These are phyloP conservation scores for Danio tinwini DNA, from an alignment of 2,797 vertebrate genomes.

Conservation along the genomic window DNA sequence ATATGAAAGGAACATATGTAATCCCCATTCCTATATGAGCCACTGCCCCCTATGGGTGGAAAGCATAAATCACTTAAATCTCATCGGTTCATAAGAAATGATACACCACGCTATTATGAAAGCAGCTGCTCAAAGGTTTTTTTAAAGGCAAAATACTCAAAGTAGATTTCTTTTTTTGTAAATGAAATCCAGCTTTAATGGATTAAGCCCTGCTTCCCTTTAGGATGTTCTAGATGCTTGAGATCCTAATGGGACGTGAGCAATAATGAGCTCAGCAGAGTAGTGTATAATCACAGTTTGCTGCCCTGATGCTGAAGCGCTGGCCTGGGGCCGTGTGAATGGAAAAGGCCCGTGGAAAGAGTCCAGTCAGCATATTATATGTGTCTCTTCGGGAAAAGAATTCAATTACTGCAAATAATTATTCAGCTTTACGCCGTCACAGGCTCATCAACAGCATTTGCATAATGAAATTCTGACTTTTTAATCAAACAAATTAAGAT, in stretches of 20 bases:
- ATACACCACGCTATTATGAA: conserved; percentile 31
- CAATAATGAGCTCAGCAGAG: conserved; percentile 39
- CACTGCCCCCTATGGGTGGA: conserved; percentile 48
- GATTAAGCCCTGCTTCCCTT: conserved; percentile 43
- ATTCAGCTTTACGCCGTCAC: conserved; percentile 55
- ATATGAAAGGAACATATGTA: conserved; percentile 4
- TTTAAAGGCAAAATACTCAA: conserved; percentile 17
- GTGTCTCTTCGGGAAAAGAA: conserved; percentile 60
- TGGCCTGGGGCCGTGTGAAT: conserved; percentile 65
- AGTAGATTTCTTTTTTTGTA: conserved; percentile 24
- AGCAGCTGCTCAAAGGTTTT: conserved; percentile 25
- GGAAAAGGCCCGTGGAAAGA: conserved; percentile 70
- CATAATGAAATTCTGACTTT: conserved; percentile 61
- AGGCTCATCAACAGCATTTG: conserved; percentile 54
- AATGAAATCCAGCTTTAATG: conserved; percentile 34
- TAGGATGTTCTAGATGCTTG: conserved; percentile 49
- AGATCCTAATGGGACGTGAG: conserved; percentile 53
- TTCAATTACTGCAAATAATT: conserved; percentile 61
- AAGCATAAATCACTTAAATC: neutral
- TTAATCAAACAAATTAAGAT: conserved; percentile 58
- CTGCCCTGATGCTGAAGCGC: conserved; percentile 37
- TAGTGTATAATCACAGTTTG: conserved; percentile 46
- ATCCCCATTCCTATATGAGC: conserved; percentile 36
- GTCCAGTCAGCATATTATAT: conserved; percentile 68
- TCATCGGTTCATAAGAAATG: neutral